Evolutionary conservation across 2,888 invertebrate species (phyloP), one percentile per base, ranked within the genome.

Genomic region (Sialis fuliginosa): DNA sequence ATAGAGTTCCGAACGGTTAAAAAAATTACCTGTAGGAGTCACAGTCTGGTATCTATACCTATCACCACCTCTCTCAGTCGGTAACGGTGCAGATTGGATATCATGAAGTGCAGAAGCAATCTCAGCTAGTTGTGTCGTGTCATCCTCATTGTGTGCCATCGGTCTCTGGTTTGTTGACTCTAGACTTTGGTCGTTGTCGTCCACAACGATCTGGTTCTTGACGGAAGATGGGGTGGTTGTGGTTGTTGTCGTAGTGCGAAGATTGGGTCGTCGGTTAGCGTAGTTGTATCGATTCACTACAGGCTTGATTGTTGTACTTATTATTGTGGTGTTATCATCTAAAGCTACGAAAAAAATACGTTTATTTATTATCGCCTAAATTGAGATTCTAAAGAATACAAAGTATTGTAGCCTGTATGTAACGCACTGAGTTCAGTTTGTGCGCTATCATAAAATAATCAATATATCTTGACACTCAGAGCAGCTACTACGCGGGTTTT

Each of bases 261-360:
- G 30, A 32, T 32, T 8, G 22, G 47, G 30, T 4, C 32, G 31
- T 44, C 34, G 33, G 30, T 39, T 37, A 9, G 39, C 22, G 22
- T 22, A 22, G 22, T 39, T 30, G 33, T 39, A 45, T n/a, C 45
- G 22, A 30, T 45, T 42, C 22, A 41, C 46, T 3, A 44, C 33
- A 31, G 33, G 39, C 12, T 35, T 30, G 9, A 67, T 67, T 2
- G 69, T 67, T 2, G 68, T 65, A 22, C 22, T 22, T 22, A 22
- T 22, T 22, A 22, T 22, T 2, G 22, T 22, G 2, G 22, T 22
- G 22, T 22, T 22, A 22, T 22, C 22, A 22, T 22, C 22, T 22
- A 22, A 22, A 22, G 22, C 22, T 22, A 22, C 22, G 4, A 22
- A 22, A 22, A 22, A 22, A 22, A n/a, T n/a, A n/a, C n/a, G 22